These are phyloP conservation scores for Oeneis ivallda DNA, from an alignment of 2,888 invertebrate species.

Conservation along the genomic window DNA sequence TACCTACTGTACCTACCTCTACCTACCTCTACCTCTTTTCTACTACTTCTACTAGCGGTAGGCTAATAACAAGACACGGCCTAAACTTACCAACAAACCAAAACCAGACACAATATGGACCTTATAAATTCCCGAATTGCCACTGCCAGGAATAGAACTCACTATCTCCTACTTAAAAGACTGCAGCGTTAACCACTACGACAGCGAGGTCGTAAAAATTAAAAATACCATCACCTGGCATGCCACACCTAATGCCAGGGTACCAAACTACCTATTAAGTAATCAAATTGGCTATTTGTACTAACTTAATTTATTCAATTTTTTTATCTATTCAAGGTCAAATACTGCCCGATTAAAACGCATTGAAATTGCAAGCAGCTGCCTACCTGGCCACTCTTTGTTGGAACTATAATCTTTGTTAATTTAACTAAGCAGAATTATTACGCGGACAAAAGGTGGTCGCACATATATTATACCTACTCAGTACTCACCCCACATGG, in stretches of 20 bases:
- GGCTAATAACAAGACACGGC: too few relatives aligned
- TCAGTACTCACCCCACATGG: background rate
- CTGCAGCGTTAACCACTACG: too few relatives aligned
- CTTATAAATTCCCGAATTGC: too few relatives aligned
- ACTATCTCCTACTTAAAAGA: too few relatives aligned
- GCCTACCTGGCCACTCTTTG: conserved; percentile 58
- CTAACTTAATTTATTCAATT: conserved; percentile 19
- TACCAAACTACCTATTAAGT: conserved; percentile 4
- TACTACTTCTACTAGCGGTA: too few relatives aligned
- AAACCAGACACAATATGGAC: too few relatives aligned
- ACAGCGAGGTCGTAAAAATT: background rate
- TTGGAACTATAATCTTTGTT: conserved; percentile 48
- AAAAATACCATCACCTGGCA: conserved; percentile 27
- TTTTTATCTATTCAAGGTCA: conserved; percentile 36
- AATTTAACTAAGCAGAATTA: conserved; percentile 41
- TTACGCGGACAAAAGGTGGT: conserved; percentile 34
- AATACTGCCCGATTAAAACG: conserved; percentile 32
- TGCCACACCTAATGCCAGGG: conserved; percentile 12
- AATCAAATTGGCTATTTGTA: conserved; percentile 14
- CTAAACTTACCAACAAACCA: too few relatives aligned
- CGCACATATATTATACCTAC: background rate
- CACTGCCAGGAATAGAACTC: too few relatives aligned
- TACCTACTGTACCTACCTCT: too few relatives aligned
- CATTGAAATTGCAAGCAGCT: conserved; percentile 51
- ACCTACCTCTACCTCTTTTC: too few relatives aligned